phyloP scores from a whole-genome alignment of 2,888 invertebrate genomes.

The Corythucha ciliata region DNA sequence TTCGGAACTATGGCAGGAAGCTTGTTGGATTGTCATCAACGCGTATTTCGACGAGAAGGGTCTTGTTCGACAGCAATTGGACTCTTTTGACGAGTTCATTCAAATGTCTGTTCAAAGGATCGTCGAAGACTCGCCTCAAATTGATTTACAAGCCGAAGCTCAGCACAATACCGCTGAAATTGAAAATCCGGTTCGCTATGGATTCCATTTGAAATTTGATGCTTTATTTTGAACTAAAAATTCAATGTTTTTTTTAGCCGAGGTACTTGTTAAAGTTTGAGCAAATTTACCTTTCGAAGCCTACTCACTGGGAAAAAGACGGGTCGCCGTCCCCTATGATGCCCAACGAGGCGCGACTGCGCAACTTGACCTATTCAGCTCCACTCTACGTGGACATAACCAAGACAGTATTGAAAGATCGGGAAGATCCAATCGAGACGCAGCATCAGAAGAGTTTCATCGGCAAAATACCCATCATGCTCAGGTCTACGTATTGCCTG shows the following conservation, averaged over 20 bases:
- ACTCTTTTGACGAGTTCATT: slow-evolving; percentile 99
- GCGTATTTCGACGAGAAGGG: slow-evolving; percentile 99
- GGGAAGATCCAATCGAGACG: slow-evolving; percentile 74
- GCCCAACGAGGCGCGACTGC: slow-evolving; percentile 96
- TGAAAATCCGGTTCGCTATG: slow-evolving; percentile 60
- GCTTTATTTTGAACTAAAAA: neutral
- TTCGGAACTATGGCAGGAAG: slow-evolving; percentile 98
- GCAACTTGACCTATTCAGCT: slow-evolving; percentile 96
- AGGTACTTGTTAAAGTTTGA: slow-evolving; percentile 93
- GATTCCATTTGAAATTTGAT: neutral
- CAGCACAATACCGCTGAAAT: slow-evolving; percentile 92
- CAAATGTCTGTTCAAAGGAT: slow-evolving; percentile 99
- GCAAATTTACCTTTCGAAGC: slow-evolving; percentile 97
- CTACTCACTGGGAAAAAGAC: slow-evolving; percentile 99
- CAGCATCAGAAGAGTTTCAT: slow-evolving; percentile 61
- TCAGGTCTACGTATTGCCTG: slow-evolving; percentile 93
- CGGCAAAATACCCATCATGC: slow-evolving; percentile 97
- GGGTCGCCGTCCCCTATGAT: slow-evolving; percentile 99
- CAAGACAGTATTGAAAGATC: slow-evolving; percentile 87
- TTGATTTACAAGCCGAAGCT: slow-evolving; percentile 94
- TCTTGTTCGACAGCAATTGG: slow-evolving; percentile 94
- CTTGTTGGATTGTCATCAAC: slow-evolving; percentile 99
- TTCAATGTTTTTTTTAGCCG: slow-evolving; percentile 46
- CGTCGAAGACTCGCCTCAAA: slow-evolving; percentile 97
- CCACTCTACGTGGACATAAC: slow-evolving; percentile 98